Conservation (phyloP, 2,888 invertebrate genomes). For the Ormyrus thymus region DNA sequence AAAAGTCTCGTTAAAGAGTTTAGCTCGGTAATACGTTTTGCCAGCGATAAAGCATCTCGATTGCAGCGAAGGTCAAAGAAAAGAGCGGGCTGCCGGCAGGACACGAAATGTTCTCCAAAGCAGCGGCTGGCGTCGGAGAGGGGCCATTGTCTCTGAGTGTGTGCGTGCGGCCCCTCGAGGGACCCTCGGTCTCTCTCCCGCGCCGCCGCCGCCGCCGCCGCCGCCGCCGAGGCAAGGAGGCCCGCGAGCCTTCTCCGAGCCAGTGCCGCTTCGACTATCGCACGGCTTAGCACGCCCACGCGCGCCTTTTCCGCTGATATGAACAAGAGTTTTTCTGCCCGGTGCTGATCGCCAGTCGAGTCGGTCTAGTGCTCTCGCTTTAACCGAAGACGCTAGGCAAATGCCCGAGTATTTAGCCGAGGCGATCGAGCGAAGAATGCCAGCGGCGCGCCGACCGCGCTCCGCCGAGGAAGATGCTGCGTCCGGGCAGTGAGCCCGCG, state of each 20-base stretch:
- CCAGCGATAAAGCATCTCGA: too few species aligned
- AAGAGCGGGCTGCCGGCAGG: not conserved
- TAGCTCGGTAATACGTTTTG: too few species aligned
- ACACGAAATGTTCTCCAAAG: conserved; percentile 15
- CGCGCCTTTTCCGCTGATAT: conserved; percentile 34
- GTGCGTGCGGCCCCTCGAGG: conserved; percentile 37
- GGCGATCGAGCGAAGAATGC: too few species aligned
- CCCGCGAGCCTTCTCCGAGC: conserved; percentile 57
- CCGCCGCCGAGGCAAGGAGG: conserved; percentile 22
- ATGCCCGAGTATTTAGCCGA: too few species aligned
- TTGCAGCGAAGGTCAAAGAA: not conserved
- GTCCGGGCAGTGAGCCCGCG: conserved; percentile 12
- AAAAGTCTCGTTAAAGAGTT: too few species aligned
- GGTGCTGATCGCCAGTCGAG: not conserved
- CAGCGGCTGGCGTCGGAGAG: conserved; percentile 37
- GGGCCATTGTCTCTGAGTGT: conserved; percentile 62
- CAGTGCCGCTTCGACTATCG: conserved; percentile 63
- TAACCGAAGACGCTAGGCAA: too few species aligned
- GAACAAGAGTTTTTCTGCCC: conserved; percentile 21
- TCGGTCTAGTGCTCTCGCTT: too few species aligned
- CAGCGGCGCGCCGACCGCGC: conserved; percentile 60
- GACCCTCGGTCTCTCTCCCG: conserved; percentile 7
- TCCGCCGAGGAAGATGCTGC: conserved; percentile 23
- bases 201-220: not conserved
- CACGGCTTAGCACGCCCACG: conserved; percentile 58